Conservation (phyloP, 2,113 vertebrate genomes). For the Mixornis gularis region DNA sequence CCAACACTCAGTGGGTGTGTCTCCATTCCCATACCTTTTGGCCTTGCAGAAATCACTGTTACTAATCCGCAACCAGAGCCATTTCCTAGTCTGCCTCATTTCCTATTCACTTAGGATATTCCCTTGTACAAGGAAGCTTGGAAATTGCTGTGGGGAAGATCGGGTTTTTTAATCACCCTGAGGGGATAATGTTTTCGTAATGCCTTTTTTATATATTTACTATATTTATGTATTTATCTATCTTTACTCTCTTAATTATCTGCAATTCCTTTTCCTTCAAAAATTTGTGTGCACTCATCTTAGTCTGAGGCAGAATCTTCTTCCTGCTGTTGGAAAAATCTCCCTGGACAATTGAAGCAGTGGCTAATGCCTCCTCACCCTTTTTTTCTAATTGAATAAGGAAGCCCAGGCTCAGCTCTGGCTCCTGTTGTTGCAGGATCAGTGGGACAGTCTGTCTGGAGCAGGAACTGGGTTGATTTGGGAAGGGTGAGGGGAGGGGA, state of each 20-base stretch:
- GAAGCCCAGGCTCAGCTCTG: not conserved
- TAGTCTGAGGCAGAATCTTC: not conserved
- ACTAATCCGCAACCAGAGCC: not conserved
- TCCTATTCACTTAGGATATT: not conserved
- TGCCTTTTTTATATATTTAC: not conserved
- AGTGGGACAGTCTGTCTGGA: rapidly evolving
- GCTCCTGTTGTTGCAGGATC: not conserved
- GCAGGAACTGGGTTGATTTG: not conserved
- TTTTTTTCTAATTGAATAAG: not conserved
- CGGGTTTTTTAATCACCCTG: not conserved
- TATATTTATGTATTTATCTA: not conserved
- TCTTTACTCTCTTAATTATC: not conserved
- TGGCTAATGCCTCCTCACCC: not conserved
- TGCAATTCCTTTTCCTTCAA: not conserved
- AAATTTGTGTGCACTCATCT: not conserved
- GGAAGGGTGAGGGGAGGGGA: not conserved
- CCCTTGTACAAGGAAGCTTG: not conserved
- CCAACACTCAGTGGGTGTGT: rapidly evolving
- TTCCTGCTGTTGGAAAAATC: not conserved
- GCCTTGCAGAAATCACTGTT: not conserved
- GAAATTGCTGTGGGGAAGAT: not conserved
- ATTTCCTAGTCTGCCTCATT: not conserved
- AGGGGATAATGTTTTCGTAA: not conserved
- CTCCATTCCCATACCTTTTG: not conserved
- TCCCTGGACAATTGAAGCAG: not conserved